Conservation (phyloP, 2,888 invertebrate genomes). For the Ditula angustiorana region DNA sequence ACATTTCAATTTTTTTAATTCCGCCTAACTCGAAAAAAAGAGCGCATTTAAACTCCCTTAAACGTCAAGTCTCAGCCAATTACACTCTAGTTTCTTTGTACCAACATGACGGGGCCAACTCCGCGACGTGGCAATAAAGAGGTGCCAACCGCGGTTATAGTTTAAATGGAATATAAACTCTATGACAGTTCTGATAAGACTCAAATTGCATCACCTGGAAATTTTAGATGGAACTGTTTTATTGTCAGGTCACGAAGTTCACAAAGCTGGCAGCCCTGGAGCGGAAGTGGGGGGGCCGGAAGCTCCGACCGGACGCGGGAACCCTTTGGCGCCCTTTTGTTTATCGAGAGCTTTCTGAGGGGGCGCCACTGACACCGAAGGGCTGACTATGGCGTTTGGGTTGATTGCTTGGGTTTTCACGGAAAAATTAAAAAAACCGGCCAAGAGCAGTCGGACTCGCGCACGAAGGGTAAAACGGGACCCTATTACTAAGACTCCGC, state of each 20-base stretch:
- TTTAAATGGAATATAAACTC: neutral
- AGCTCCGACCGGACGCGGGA: slow-evolving; percentile 68
- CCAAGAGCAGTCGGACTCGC: too few species aligned
- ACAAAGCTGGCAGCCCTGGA: slow-evolving; percentile 38
- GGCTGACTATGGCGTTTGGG: slow-evolving; percentile 16
- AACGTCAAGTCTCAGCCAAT: slow-evolving; percentile 30
- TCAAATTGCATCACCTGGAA: neutral
- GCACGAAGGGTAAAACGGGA: too few species aligned
- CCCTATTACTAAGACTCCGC: too few species aligned
- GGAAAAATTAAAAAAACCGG: too few species aligned
- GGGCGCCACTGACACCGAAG: slow-evolving; percentile 1
- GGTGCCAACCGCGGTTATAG: neutral
- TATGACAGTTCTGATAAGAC: neutral
- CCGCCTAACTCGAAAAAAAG: slow-evolving; percentile 9
- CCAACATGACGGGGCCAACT: slow-evolving; percentile 20
- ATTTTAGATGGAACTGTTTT: neutral
- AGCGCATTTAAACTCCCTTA: slow-evolving; percentile 15
- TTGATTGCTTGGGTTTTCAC: too few species aligned
- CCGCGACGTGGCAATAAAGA: neutral
- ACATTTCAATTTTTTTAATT: neutral
- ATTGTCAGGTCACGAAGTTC: neutral
- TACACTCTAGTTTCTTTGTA: slow-evolving; percentile 10
- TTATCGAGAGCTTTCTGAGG: slow-evolving; percentile 62
- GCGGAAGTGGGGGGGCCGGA: slow-evolving; percentile 63
- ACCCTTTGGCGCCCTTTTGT: slow-evolving; percentile 78